A percentile compares a stretch with the other conserved stretches of the same genome.
Conservation (phyloP, 2,797 vertebrate species). For the Cyclopterus lumpus region DNA sequence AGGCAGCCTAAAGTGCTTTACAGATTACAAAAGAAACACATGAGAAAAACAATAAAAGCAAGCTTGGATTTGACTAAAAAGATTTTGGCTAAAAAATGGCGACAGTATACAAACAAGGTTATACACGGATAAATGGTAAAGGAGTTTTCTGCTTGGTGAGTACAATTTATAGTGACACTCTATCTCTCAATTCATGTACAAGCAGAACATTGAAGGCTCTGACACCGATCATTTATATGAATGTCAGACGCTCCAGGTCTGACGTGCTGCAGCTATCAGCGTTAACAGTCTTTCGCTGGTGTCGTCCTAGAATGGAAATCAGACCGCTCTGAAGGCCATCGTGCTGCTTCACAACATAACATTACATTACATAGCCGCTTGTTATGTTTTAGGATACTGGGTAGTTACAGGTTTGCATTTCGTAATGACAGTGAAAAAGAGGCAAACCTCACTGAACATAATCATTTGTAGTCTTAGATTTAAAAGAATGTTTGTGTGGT, state of each 20-base stretch:
- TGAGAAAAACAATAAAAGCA: not conserved
- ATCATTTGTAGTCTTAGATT: not conserved
- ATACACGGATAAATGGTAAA: not conserved
- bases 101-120: not conserved
- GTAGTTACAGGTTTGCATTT: not conserved
- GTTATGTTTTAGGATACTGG: not conserved
- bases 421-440: not conserved
- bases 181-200: not conserved
- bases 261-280: constrained; percentile 1
- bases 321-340: constrained; percentile 7
- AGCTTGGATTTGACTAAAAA: not conserved
- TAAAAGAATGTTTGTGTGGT: not conserved
- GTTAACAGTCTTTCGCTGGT: not conserved
- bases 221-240: constrained; percentile 14
- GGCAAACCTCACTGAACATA: not conserved
- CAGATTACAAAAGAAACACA: not conserved
- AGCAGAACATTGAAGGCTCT: not conserved
- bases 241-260: constrained; percentile 3
- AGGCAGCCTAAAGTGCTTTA: not conserved
- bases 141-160: not conserved
- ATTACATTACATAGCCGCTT: not conserved
- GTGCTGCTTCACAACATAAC: not conserved
- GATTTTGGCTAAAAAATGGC: not conserved
- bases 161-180: constrained; percentile 2
- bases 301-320: constrained; percentile 18